Conservation (phyloP, 2,113 vertebrate species). For the Scolopax mira region DNA sequence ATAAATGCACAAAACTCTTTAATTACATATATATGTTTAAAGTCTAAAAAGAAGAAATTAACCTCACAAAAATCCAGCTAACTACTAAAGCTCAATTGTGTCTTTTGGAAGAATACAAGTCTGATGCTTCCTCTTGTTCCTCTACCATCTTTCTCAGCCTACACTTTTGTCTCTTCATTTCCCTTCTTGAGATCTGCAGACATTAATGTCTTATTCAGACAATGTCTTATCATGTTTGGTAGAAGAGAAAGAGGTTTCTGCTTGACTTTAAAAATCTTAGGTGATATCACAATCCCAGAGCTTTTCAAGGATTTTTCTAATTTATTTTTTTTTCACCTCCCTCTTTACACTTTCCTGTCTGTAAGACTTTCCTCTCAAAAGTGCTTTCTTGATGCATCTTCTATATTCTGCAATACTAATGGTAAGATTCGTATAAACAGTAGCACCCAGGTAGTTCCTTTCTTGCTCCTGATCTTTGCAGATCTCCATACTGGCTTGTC, state of each 20-base stretch:
- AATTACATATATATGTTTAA: background rate
- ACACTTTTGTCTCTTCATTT: background rate
- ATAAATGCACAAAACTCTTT: background rate
- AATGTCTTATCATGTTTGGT: background rate
- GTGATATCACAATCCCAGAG: background rate
- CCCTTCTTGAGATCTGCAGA: background rate
- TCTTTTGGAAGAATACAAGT: background rate
- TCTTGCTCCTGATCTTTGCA: background rate
- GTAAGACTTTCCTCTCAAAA: background rate
- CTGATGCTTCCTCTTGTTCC: background rate
- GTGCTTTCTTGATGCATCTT: background rate
- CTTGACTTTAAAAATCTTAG: background rate
- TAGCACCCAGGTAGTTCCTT: background rate
- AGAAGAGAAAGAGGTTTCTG: background rate
- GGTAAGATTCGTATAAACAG: background rate
- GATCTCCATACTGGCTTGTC: background rate
- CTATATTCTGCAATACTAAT: background rate
- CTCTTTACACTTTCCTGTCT: background rate
- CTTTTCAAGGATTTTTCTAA: background rate
- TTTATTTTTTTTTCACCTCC: background rate
- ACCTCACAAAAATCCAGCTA: background rate
- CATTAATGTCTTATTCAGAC: background rate
- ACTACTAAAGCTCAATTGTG: background rate
- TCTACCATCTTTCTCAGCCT: background rate
- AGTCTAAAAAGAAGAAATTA: background rate